Evolutionary conservation across 2,888 invertebrate species (phyloP), one percentile per base, ranked within the genome.

Genomic region (Drosophila nr. perissopoda): DNA sequence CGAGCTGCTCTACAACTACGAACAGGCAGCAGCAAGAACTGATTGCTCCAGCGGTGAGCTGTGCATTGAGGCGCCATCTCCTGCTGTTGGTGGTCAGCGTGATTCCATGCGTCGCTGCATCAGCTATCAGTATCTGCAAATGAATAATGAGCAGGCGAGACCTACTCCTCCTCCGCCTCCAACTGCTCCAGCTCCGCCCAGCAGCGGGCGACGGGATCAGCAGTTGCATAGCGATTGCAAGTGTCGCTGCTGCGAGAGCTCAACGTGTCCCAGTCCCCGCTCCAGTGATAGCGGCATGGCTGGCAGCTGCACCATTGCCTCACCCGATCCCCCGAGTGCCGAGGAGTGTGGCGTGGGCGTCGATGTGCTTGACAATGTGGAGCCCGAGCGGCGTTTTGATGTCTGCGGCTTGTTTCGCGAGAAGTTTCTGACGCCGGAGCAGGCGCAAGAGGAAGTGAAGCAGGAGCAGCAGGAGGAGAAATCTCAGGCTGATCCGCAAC

Each of bases 281-380:
- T 96, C 96, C 10, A 97, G 97, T 21, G 93, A 93, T 91, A 97
- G 97, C 0, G 97, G 97, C 31, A 96, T 97, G 93, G 97, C 97
- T 1, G 97, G 97, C 33, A 97, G 97, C 92, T 96, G 96, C 89
- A 95, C 95, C 65, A 94, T 96, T 71, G 95, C 96, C 7, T 96
- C 96, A 1, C 96, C 96, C 0, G 96, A 96, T 92, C 94, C 95
- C n/a, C 92, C 93, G 33, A 82, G 81, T 36, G 75, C 67, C 21
- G 86, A 90, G 56, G 13, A 6, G 38, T 73, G 74, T 25, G 78
- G 73, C 82, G 62, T 90, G 0, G 76, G 69, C 13, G 51, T 67
- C n/a, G 85, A 89, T 63, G 72, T 80, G n/a, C 57, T 80, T 0
- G 87, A 87, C 13, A 67, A 78, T 33, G 76, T 77, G 38, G 74